phyloP scores from a whole-genome alignment of 2,113 vertebrate species.

The Ifrita kowaldi region DNA sequence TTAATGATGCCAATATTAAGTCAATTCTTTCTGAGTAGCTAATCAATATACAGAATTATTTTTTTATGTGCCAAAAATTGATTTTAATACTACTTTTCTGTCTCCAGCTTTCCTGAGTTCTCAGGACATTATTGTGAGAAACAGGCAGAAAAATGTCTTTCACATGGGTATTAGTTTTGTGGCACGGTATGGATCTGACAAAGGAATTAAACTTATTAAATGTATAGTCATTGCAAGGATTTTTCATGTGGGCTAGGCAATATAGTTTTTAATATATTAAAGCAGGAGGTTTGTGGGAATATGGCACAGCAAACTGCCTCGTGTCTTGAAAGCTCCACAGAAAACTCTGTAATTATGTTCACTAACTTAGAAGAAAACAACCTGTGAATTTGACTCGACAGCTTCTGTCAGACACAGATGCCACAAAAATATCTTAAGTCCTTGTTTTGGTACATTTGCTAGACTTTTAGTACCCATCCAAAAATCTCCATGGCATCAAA shows the following conservation, averaged over 20 bases:
- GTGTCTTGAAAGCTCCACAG: neutral
- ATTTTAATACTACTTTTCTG: neutral
- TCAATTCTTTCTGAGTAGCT: neutral
- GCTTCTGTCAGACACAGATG: neutral
- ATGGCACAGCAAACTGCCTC: neutral
- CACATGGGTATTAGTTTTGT: neutral
- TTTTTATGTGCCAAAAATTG: neutral
- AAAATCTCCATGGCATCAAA: neutral
- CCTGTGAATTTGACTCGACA: neutral
- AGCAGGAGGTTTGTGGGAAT: neutral
- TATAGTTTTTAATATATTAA: neutral
- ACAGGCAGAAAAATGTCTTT: neutral
- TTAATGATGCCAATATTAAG: neutral
- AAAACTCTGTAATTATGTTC: neutral
- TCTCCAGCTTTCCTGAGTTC: neutral
- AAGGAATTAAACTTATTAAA: neutral
- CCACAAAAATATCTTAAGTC: rapidly evolving
- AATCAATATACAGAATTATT: neutral
- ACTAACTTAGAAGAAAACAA: neutral
- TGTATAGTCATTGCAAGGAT: neutral
- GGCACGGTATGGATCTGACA: neutral
- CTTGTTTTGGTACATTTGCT: neutral
- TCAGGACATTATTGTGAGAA: neutral
- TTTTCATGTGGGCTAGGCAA: neutral
- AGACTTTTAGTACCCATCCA: neutral